Evolutionary conservation across 2,113 vertebrate genomes (phyloP).

Genomic region (Pedetes capensis): DNA sequence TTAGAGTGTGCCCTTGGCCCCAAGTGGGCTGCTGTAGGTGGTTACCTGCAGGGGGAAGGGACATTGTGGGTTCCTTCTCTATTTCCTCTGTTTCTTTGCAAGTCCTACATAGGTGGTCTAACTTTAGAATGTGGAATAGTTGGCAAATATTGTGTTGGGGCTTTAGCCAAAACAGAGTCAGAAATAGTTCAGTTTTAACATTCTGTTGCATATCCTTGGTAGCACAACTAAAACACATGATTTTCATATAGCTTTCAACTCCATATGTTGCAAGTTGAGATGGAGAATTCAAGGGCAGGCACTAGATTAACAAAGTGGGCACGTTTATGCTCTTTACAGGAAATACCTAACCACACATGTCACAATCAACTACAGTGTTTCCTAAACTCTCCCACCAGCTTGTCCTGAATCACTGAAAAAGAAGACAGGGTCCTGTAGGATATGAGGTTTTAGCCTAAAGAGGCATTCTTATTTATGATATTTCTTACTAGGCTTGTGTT

Average conservation of each 20-base stretch:
- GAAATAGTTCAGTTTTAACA: slow-evolving; percentile 66
- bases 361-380: slow-evolving; percentile 57
- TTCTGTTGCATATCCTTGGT: slow-evolving; percentile 69
- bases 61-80: slow-evolving; percentile 15
- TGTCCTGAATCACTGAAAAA: slow-evolving; percentile 33
- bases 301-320: slow-evolving; percentile 70
- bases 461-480: slow-evolving; percentile 4
- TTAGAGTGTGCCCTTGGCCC: not conserved
- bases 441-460: slow-evolving; percentile 7
- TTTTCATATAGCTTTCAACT: slow-evolving; percentile 62
- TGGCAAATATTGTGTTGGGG: slow-evolving; percentile 72
- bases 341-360: slow-evolving; percentile 68
- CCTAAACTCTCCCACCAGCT: slow-evolving; percentile 43
- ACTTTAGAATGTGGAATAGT: slow-evolving; percentile 48
- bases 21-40: not conserved
- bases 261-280: slow-evolving; percentile 56
- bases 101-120: slow-evolving; percentile 69
- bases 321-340: slow-evolving; percentile 55
- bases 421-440: not conserved
- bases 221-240: slow-evolving; percentile 53
- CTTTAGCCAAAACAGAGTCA: slow-evolving; percentile 69
- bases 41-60: slow-evolving; percentile 19
- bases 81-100: slow-evolving; percentile 24
- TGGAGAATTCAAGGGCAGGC: slow-evolving; percentile 49
- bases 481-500: slow-evolving; percentile 24